Evolutionary conservation across 2,113 vertebrate genomes (phyloP), one percentile per base, ranked within the genome.

Genomic region (Zeus faber): DNA sequence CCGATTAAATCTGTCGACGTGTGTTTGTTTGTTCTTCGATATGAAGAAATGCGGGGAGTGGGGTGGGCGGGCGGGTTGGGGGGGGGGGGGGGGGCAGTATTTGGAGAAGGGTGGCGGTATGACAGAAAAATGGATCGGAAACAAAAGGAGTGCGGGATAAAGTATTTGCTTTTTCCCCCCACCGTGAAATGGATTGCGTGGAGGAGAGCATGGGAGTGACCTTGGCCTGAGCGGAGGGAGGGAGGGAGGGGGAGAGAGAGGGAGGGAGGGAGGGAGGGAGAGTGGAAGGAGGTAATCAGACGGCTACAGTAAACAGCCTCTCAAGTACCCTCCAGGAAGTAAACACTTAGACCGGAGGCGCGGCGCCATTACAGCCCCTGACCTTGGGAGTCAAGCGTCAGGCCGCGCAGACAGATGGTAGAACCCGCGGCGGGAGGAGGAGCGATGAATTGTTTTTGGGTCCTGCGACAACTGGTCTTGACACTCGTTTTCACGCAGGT

Each of bases 1-100:
- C 53, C 40, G 45, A 31, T 69, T 72, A 39, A 56, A 25, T 49
- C 68, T 31, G 64, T 76, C 73, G 54, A 72, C 62, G 29, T 39
- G 66, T 75, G 62, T 84, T 80, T 84, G 72, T 72, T 81, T 81
- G 57, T 25, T n/a, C 14, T 27, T 29, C 11, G 2, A 71, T 70
- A 71, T 56, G 56, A 62, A 67, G 70, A 14, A 14, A 14, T 13
- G 33, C 4, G 3, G 27, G 27, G 8, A 29, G 27, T 9, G n/a
- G 33, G 33, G 33, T 13, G 33, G 33, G 33, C 2, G n/a, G 9
- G n/a, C 33, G 13, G 9, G 3, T 37, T 14, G 13, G 44, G 58
- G 40, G 55, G 71, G 48, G 61, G 65, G 33, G 68, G 26, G 48
- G 76, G 59, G 65, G 25, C 65, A 45, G 79, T 75, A 74, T 60